phyloP scores from a whole-genome alignment of 2,797 vertebrate genomes.

The Smutsia temminckii region DNA sequence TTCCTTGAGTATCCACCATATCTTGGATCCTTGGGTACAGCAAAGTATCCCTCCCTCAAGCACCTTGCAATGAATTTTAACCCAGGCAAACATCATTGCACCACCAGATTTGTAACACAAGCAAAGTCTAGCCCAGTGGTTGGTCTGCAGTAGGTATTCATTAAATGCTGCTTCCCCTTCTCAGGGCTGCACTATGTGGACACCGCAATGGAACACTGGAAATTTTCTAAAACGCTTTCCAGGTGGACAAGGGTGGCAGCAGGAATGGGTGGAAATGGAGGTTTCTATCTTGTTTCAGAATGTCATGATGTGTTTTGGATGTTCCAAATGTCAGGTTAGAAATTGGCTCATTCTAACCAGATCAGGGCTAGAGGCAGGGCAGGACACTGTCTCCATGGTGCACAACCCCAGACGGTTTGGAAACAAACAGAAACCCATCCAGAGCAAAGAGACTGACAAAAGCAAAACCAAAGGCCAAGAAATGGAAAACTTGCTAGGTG shows the following conservation, averaged over 20 bases:
- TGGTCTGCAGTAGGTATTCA: not conserved
- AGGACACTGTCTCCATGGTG: constrained; percentile 69
- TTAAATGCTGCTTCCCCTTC: not conserved
- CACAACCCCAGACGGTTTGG: constrained; percentile 62
- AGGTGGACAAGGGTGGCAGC: constrained; percentile 34
- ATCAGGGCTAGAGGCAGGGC: constrained; percentile 56
- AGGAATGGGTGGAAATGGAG: constrained; percentile 39
- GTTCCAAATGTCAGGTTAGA: constrained; percentile 59
- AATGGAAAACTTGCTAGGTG: constrained; percentile 52
- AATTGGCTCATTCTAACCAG: constrained; percentile 72
- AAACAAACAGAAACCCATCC: constrained; percentile 74
- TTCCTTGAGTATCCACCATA: not conserved
- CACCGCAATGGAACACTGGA: not conserved
- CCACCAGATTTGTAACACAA: constrained; percentile 14
- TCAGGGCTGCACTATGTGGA: not conserved
- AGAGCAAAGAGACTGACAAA: constrained; percentile 58
- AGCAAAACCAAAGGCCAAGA: constrained; percentile 71
- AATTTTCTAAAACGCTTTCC: constrained; percentile 60
- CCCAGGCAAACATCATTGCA: not conserved
- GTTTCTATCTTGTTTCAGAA: constrained; percentile 63
- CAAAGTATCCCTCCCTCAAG: not conserved
- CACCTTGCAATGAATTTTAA: not conserved
- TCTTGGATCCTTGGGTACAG: not conserved
- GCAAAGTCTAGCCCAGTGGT: not conserved
- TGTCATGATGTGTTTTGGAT: constrained; percentile 54